These are phyloP conservation scores for Eretmochelys imbricata DNA, from an alignment of 2,113 vertebrate species.

Conservation along the genomic window DNA sequence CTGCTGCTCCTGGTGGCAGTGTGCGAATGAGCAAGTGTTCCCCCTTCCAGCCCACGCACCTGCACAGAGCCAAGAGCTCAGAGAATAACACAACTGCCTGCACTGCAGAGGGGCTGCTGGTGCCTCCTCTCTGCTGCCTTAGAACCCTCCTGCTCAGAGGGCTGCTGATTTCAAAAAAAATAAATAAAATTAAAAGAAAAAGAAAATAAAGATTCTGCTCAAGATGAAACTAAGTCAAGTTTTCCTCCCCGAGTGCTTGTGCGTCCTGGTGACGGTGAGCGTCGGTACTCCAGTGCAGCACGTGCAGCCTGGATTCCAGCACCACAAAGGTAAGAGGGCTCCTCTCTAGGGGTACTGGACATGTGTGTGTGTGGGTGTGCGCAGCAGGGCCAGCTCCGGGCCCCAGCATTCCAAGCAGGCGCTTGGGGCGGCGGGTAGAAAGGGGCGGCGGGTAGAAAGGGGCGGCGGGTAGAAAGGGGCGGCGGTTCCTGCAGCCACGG, in stretches of 20 bases:
- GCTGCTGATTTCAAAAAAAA: background rate
- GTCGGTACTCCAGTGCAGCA: rapidly evolving
- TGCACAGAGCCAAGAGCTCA: rapidly evolving
- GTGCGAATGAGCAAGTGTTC: background rate
- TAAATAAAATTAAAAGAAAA: too few relatives aligned
- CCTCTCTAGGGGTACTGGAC: too few relatives aligned
- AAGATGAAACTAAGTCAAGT: rapidly evolving
- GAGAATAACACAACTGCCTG: background rate
- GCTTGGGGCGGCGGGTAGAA: too few relatives aligned
- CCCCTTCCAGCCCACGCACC: background rate
- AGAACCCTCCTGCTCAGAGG: background rate
- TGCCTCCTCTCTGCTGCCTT: background rate
- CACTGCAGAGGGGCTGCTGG: background rate
- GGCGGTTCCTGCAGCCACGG: too few relatives aligned
- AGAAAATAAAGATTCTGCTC: background rate
- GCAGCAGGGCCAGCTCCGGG: too few relatives aligned
- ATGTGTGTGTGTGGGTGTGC: too few relatives aligned
- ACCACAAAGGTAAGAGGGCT: background rate
- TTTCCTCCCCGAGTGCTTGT: background rate
- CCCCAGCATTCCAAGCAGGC: too few relatives aligned
- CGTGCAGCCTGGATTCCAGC: rapidly evolving
- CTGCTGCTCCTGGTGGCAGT: background rate
- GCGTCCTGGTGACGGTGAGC: rapidly evolving
- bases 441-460: too few relatives aligned
- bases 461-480: too few relatives aligned